Base-by-base conservation (phyloP, 1,140 invertebrate genomes). In the Caerostris darwini region DNA sequence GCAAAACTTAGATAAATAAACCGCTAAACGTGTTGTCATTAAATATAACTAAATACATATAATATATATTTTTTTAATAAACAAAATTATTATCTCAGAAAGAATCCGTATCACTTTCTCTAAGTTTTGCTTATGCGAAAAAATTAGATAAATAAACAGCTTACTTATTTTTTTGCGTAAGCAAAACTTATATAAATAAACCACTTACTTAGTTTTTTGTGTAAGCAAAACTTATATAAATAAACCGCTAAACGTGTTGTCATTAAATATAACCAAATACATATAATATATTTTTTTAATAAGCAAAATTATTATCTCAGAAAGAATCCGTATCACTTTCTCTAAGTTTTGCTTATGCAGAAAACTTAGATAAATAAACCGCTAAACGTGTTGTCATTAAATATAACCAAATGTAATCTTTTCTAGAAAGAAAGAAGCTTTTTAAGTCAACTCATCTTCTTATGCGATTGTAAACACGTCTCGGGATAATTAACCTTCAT, bases 381-480 rank as follows among this genome's bases (percentile, higher is more conserved):
- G 50, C 71, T 34, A 91, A 91, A 82, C 14, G 69, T 58, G 57
- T 85, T 82, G 69, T 82, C 90, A 61, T 19, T 91, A 91, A 91
- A 71, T 91, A 71, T 82, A 81, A 91, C 56, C 57, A 59, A 92
- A 92, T 56, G 61, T 77, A 85, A 81, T 67, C 57, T 85, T 85
- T 92, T 85, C 77, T 64, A 12, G 7, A 61, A 64, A 34, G 57
- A 87, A 87, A 87, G 56, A n/a, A 10, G 64, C 92, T 93, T 93
- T 93, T 93, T 90, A 90, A 71, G 61, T 93, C 90, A 58, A 93
- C 58, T 83, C 19, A 69, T 87, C 59, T 71, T 71, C 92, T 93
- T 89, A 88, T 88, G 69, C 69, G 53, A 94, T 82, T 94, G 92
- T 89, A 94, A 94, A 94, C 92, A 94, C 58, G 92, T 94, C 67